Evolutionary conservation across 2,113 vertebrate species (phyloP).

Genomic region (Ptilorrhoa leucosticta): DNA sequence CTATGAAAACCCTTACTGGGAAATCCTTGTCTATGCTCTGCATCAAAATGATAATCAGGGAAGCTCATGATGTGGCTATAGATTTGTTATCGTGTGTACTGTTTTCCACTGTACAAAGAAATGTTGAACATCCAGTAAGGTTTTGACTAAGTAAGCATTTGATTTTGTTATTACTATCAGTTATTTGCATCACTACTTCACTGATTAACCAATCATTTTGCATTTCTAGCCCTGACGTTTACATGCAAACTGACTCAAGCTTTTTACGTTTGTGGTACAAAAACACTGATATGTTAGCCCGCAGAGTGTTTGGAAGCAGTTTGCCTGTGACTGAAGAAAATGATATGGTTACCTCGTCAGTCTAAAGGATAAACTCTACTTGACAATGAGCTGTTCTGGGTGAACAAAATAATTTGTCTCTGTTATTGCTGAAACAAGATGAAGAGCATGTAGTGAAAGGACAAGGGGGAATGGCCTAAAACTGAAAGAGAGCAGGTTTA

Average conservation of each 20-base stretch:
- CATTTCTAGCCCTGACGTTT: background rate
- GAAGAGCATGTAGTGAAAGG: background rate
- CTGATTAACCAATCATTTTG: background rate
- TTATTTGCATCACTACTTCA: background rate
- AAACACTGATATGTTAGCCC: background rate
- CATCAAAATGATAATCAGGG: background rate
- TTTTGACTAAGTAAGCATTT: background rate
- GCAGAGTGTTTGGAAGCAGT: background rate
- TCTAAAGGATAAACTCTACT: background rate
- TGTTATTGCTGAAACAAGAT: background rate
- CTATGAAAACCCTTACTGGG: background rate
- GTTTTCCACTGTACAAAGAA: background rate
- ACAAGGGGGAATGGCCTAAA: background rate
- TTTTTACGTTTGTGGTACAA: background rate
- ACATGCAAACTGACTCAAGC: background rate
- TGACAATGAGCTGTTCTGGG: background rate
- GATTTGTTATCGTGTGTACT: background rate
- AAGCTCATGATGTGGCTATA: background rate
- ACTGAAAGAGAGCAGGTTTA: background rate
- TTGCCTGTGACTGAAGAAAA: background rate
- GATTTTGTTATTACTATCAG: background rate
- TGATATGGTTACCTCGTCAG: background rate
- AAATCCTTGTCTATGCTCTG: background rate
- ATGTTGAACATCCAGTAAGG: background rate
- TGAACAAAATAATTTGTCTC: background rate